Base-by-base conservation (phyloP, 2,113 vertebrate species). In the Desmodus rotundus region DNA sequence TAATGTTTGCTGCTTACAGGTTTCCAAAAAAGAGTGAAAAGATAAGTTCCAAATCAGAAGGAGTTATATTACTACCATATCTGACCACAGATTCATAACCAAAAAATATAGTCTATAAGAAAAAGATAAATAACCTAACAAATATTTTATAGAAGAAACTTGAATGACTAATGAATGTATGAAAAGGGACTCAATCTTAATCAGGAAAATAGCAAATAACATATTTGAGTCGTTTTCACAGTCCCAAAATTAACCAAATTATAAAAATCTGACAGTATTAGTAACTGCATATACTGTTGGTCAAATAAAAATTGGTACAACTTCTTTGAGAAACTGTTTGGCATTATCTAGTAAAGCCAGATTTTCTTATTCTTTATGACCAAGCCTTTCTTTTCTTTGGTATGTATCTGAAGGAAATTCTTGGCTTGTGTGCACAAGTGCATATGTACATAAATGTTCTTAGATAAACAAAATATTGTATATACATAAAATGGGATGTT, bases 1-100 rank as follows among this genome's bases (percentile, higher is more conserved):
- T 73, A 82, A 50, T 9, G 54, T 94, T 89, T 36, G 15, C 85
- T 94, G n/a, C 83, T 72, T 63, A 83, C 74, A 95, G 54, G 31
- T 96, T 95, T 82, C 63, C 85, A 90, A 83, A 80, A 88, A 81
- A 80, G 9, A 74, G 33, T 91, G 77, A 89, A 93, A 91, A 82
- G 7, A 74, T 77, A 70, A 74, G n/a, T 17, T 61, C 77, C 20
- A 85, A 67, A 67, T 84, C 20, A 54, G 33, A 47, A 61, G 15
- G 78, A 87, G 17, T 50, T 92, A 7, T 28, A 43, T 63, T 95
- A 94, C 14, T 89, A 17, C 72, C 67, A 24, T 68, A 15, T 61
- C 28, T 92, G 45, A 83, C 28, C 31, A 74, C 4, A 76, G 41
- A 68, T 78, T 88, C 33, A 87, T 81, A 87, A 56, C 33, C n/a